Evolutionary conservation across 2,888 invertebrate genomes (phyloP).

Genomic region (Clivina fossor): DNA sequence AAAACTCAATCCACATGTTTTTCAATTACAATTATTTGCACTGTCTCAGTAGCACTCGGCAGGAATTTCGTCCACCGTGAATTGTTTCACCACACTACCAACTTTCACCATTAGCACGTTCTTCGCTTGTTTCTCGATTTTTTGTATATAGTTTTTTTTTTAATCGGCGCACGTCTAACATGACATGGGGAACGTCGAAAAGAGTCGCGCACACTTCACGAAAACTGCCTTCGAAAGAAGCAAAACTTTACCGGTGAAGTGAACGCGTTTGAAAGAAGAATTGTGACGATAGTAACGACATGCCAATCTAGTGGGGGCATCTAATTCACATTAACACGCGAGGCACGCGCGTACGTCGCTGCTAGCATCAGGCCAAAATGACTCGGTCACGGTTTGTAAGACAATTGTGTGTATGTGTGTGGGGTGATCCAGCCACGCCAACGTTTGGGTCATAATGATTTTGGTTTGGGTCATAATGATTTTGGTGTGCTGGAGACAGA

Average conservation of each 20-base stretch:
- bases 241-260: slow-evolving; percentile 31
- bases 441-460: no score
- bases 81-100: neutral
- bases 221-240: slow-evolving; percentile 24
- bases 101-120: neutral
- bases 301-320: slow-evolving; percentile 28
- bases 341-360: slow-evolving; percentile 23
- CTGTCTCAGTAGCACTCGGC: neutral
- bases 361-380: slow-evolving; percentile 15
- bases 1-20: neutral
- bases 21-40: neutral
- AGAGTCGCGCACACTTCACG: slow-evolving; percentile 18
- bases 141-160: slow-evolving; percentile 16
- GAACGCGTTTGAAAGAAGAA: no score
- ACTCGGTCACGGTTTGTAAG: slow-evolving; percentile 33
- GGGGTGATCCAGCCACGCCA: slow-evolving; percentile 30
- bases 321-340: slow-evolving; percentile 28
- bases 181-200: slow-evolving; percentile 2
- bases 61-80: neutral
- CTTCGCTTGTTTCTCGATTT: neutral
- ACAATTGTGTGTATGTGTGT: slow-evolving; percentile 34
- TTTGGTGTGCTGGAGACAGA: no score
- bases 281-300: slow-evolving; percentile 15
- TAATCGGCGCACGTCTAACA: no score
- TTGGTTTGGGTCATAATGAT: no score